A percentile compares a stretch with the other conserved stretches of the same genome.
phyloP scores from a whole-genome alignment of 2,888 invertebrate genomes.

The Masnerella sp. region DNA sequence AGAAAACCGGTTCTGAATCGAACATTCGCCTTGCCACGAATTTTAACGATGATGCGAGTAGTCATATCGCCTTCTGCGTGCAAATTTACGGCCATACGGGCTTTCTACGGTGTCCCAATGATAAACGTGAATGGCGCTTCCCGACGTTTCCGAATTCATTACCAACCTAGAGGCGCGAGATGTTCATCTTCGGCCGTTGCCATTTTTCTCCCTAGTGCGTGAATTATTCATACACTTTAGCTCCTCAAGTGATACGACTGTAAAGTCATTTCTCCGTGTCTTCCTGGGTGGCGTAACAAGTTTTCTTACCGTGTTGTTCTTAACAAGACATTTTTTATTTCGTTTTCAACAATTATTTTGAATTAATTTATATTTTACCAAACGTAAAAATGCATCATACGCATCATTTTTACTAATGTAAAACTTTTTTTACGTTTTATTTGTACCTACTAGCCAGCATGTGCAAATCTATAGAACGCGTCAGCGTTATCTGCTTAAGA shows the following conservation, averaged over 20 bases:
- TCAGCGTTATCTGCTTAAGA: slow-evolving; percentile 40
- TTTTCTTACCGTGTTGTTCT: slow-evolving; percentile 1
- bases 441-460: too few species aligned
- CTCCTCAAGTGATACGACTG: neutral
- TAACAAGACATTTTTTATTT: too few species aligned
- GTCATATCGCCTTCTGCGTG: slow-evolving; percentile 30
- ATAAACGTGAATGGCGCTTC: slow-evolving; percentile 28
- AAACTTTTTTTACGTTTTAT: too few species aligned
- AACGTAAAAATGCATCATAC: too few species aligned
- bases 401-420: too few species aligned
- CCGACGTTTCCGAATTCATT: slow-evolving; percentile 24
- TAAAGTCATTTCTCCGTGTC: too few species aligned
- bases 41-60: slow-evolving; percentile 42
- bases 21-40: slow-evolving; percentile 28
- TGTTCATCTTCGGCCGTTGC: slow-evolving; percentile 12
- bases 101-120: slow-evolving; percentile 31
- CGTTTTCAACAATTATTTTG: too few species aligned
- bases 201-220: slow-evolving; percentile 19
- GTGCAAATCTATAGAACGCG: slow-evolving; percentile 38
- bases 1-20: slow-evolving; percentile 54
- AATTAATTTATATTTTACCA: too few species aligned
- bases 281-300: too few species aligned
- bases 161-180: slow-evolving; percentile 25
- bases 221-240: slow-evolving; percentile 32
- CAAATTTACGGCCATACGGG: slow-evolving; percentile 15